A percentile compares a stretch with the other conserved stretches of the same genome.
phyloP scores from a whole-genome alignment of 2,888 invertebrate species.

The Ochropleura leucogaster region DNA sequence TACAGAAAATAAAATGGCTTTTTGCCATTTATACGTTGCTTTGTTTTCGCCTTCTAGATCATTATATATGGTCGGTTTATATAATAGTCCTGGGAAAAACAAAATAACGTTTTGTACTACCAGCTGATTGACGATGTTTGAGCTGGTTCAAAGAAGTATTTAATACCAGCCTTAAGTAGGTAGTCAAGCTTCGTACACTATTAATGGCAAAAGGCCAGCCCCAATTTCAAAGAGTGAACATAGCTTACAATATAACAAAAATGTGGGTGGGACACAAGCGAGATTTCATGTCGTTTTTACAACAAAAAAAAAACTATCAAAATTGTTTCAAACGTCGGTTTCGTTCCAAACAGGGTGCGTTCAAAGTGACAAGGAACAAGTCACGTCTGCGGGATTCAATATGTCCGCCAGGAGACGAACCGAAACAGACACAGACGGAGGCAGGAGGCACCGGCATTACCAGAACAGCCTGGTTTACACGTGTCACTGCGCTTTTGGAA shows the following conservation, averaged over 20 bases:
- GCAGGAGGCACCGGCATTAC: constrained; percentile 4
- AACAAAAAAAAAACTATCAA: constrained; percentile 40
- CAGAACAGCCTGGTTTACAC: constrained; percentile 24
- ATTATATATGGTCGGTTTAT: too few species aligned
- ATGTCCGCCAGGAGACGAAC: constrained; percentile 58
- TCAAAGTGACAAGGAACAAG: constrained; percentile 58
- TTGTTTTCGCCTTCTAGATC: too few species aligned
- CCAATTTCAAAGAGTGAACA: background rate
- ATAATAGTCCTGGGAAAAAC: background rate
- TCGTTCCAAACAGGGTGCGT: constrained; percentile 34
- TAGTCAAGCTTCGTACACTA: background rate
- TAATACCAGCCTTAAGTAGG: background rate
- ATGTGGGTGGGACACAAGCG: background rate
- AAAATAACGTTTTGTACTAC: background rate
- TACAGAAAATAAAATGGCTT: background rate
- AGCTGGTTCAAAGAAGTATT: background rate
- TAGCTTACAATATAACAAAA: background rate
- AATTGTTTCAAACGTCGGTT: background rate
- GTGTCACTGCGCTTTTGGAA: constrained; percentile 12
- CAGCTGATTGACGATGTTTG: background rate
- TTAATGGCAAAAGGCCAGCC: background rate
- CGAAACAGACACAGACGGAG: background rate
- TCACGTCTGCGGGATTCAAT: constrained; percentile 70
- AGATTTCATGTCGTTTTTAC: background rate
- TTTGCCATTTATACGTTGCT: background rate